Percentiles rank a stretch among this genome's conserved stretches.
phyloP scores from a whole-genome alignment of 2,797 vertebrate species.

The Chaetodon trifasciatus region DNA sequence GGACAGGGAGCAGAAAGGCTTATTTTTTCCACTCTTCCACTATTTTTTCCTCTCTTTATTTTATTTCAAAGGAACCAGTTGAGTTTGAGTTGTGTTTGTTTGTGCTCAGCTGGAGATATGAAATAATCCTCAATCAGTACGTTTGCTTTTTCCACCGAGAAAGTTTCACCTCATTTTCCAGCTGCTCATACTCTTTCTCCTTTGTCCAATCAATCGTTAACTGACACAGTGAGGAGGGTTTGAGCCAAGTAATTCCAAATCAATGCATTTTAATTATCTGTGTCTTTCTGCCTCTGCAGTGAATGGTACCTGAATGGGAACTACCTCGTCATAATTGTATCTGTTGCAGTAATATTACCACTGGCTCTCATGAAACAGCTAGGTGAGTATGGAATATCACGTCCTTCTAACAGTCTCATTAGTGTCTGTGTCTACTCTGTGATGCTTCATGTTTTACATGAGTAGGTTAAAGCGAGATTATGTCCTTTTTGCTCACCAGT shows the following conservation, averaged over 20 bases:
- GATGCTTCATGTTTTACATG: not conserved
- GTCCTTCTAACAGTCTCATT: not conserved
- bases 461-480: not conserved
- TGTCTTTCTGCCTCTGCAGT: conserved; percentile 78
- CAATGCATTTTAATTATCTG: conserved; percentile 39
- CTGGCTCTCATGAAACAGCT: conserved; percentile 98
- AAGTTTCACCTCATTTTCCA: not conserved
- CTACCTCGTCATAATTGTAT: conserved; percentile 95
- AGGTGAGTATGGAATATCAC: conserved; percentile 86
- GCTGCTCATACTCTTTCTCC: conserved; percentile 4
- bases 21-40: conserved; percentile 46
- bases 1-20: conserved; percentile 35
- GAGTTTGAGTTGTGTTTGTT: conserved; percentile 27
- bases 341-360: conserved; percentile 91
- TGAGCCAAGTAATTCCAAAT: conserved; percentile 35
- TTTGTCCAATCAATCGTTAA: conserved; percentile 23
- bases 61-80: conserved; percentile 5
- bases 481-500: not conserved
- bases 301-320: conserved; percentile 98
- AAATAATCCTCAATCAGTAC: conserved; percentile 17
- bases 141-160: not conserved
- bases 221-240: conserved; percentile 26
- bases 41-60: conserved; percentile 48
- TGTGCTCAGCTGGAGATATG: conserved; percentile 4
- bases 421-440: not conserved